Evolutionary conservation across 2,113 vertebrate species (phyloP), one percentile per base, ranked within the genome.

Genomic region (Mormoops blainvillei): DNA sequence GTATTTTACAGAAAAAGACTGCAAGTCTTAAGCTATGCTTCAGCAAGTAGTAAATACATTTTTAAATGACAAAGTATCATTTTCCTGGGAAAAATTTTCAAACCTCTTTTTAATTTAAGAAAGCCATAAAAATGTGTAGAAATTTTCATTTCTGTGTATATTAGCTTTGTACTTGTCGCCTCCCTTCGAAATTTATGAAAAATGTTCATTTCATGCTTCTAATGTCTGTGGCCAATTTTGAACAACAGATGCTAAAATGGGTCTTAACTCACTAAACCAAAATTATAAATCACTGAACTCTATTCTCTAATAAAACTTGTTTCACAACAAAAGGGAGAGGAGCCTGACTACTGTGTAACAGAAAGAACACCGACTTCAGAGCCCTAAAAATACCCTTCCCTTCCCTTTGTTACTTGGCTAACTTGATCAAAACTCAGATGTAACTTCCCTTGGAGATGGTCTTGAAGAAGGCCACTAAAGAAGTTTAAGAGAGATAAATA

Each of bases 21-120:
- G 73, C 22, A 81, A 91, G 43, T 45, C 65, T 93, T 93, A 76
- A 85, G 16, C 50, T 95, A 91, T 67, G 73, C 71, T 85, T 87
- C 31, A 92, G 68, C 45, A 85, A 20, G 85, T 12, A 81, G 65
- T 22, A 88, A 91, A 73, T 48, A 93, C 7, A 48, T 63, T 92
- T 86, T 68, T 52, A 91, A 93, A 91, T 71, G 48, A 91, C 31
- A 91, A 94, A 91, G 56, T 89, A 93, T 67, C 26, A 28, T 73
- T 89, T 70, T 87, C 77, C 91, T 38, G 7, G 83, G 18, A 6
- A 91, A 74, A 88, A 18, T 13, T 81, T 93, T 68, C 31, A 91
- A 84, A 85, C 19, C 24, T 38, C 24, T 20, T 87, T 97, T 68
- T 26, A 71, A 82, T 41, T 84, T 63, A 81, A 71, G 38, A 92